phyloP scores from a whole-genome alignment of 2,888 invertebrate species.

The Campoletis raptor region DNA sequence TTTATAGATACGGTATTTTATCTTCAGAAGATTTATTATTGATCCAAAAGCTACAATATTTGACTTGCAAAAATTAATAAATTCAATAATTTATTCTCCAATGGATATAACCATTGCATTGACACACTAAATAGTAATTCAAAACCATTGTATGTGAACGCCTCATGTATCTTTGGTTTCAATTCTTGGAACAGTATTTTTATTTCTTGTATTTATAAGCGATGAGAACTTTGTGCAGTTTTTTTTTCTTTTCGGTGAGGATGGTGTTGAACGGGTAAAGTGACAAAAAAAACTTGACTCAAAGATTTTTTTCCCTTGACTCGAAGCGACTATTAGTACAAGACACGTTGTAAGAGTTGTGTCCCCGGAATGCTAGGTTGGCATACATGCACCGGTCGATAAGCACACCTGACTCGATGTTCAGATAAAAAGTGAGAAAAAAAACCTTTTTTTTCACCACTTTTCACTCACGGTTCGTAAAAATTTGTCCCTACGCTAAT shows the following conservation, averaged over 20 bases:
- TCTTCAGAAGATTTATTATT: neutral
- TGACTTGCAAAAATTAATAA: neutral
- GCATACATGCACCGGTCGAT: constrained; percentile 29
- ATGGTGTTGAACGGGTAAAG: neutral
- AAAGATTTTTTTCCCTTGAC: constrained; percentile 3
- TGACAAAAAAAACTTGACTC: neutral
- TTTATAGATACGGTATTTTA: neutral
- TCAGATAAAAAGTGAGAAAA: constrained; percentile 12
- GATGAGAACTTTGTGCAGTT: neutral
- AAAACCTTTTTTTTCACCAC: neutral
- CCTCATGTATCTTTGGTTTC: neutral
- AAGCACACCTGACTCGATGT: constrained; percentile 14
- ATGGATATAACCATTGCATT: neutral
- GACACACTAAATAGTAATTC: neutral
- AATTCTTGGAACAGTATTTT: neutral
- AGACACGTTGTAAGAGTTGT: constrained; percentile 5
- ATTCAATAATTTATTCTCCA: neutral
- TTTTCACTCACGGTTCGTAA: neutral
- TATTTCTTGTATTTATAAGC: neutral
- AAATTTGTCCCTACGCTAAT: constrained; percentile 1
- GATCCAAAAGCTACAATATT: neutral
- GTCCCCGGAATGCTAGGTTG: constrained; percentile 2
- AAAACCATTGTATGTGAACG: neutral
- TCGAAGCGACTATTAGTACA: constrained; percentile 4
- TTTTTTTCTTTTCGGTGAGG: neutral